Evolutionary conservation across 1,140 invertebrate species (phyloP).

Genomic region (Dendroctonus ponderosae): DNA sequence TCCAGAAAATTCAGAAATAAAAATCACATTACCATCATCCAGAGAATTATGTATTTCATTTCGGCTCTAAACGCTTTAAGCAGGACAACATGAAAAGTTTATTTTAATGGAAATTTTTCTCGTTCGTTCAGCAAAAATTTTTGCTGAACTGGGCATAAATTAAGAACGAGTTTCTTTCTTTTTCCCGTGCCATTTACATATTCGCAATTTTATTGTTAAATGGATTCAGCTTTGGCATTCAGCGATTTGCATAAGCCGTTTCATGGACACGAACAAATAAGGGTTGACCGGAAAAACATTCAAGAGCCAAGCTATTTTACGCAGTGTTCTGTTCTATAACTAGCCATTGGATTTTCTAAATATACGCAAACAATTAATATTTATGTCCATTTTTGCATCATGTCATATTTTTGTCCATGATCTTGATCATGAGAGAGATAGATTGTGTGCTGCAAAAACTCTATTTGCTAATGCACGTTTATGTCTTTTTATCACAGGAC

Average conservation of each 20-base stretch:
- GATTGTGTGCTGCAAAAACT: neutral
- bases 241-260: constrained; percentile 22
- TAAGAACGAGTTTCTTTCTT: constrained; percentile 29
- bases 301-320: too few species aligned
- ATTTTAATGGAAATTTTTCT: constrained; percentile 25
- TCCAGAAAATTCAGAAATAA: constrained; percentile 5
- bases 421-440: neutral
- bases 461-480: constrained; percentile 4
- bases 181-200: constrained; percentile 20
- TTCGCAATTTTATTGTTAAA: constrained; percentile 27
- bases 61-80: neutral
- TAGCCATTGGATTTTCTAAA: too few species aligned
- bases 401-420: too few species aligned
- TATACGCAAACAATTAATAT: too few species aligned
- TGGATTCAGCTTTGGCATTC: constrained; percentile 22
- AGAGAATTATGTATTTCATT: constrained; percentile 8
- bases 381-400: too few species aligned
- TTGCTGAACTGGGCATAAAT: constrained; percentile 26
- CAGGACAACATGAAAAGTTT: constrained; percentile 19
- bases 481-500: neutral
- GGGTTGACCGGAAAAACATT: constrained; percentile 3
- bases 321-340: too few species aligned
- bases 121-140: constrained; percentile 22
- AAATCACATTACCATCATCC: constrained; percentile 12
- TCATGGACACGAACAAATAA: constrained; percentile 16